phyloP scores from a whole-genome alignment of 2,888 invertebrate genomes.

The Lithophane socia region DNA sequence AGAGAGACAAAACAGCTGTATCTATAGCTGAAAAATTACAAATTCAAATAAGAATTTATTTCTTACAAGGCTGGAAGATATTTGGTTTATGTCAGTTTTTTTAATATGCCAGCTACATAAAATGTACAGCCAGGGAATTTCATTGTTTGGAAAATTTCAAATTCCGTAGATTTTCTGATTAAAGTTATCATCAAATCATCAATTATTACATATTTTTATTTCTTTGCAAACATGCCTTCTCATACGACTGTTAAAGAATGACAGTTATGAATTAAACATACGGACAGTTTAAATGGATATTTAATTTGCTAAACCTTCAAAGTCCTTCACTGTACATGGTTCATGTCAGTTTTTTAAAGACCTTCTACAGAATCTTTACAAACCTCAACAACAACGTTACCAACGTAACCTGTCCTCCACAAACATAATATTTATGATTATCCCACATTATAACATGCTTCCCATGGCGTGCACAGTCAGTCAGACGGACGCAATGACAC shows the following conservation, averaged over 20 bases:
- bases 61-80: background rate
- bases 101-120: background rate
- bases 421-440: conserved; percentile 44
- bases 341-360: too few relatives aligned
- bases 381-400: conserved; percentile 13
- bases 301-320: too few relatives aligned
- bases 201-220: too few relatives aligned
- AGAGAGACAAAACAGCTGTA: background rate
- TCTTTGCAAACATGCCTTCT: too few relatives aligned
- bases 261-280: too few relatives aligned
- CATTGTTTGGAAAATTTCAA: background rate
- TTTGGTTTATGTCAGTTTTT: background rate
- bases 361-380: too few relatives aligned
- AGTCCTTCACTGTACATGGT: too few relatives aligned
- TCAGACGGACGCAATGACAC: conserved; percentile 61
- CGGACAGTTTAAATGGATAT: too few relatives aligned
- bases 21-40: background rate
- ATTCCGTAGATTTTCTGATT: background rate
- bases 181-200: too few relatives aligned
- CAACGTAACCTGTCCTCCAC: conserved; percentile 1
- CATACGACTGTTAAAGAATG: background rate
- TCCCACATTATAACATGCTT: conserved; percentile 40
- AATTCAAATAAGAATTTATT: background rate
- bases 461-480: conserved; percentile 55
- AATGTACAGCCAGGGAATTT: background rate